A percentile compares a stretch with the other conserved stretches of the same genome.
Evolutionary conservation across 1,140 invertebrate genomes (phyloP).

Genomic region (Lasioglossum albipes): DNA sequence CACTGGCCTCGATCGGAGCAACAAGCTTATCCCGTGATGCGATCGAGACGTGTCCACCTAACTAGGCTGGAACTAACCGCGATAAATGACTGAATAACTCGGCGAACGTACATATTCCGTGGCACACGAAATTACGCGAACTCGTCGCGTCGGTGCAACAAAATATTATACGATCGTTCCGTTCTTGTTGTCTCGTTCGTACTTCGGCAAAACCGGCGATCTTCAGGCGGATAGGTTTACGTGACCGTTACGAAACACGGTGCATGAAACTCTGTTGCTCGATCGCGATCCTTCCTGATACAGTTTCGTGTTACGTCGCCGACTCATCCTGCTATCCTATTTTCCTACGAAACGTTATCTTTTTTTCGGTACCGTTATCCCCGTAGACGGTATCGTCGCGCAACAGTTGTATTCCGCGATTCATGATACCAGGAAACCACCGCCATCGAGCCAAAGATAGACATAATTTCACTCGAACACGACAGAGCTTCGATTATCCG

Average conservation of each 20-base stretch:
- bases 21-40: background rate
- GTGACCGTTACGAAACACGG: constrained; percentile 22
- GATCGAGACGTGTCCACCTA: constrained; percentile 17
- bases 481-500: too few species aligned
- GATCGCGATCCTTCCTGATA: constrained; percentile 21
- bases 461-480: background rate
- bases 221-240: constrained; percentile 27
- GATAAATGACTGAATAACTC: constrained; percentile 35
- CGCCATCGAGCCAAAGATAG: background rate
- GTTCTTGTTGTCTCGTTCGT: constrained; percentile 22
- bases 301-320: constrained; percentile 32
- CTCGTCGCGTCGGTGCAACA: background rate
- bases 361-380: constrained; percentile 23
- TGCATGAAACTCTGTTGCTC: background rate
- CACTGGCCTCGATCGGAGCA: background rate
- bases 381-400: background rate
- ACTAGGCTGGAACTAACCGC: background rate
- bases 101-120: background rate
- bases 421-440: background rate
- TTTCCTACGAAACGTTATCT: constrained; percentile 28
- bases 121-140: background rate
- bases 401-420: background rate
- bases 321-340: constrained; percentile 27
- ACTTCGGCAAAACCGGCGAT: constrained; percentile 13
- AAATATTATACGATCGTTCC: constrained; percentile 12